These are phyloP conservation scores for Zophobas morio DNA, from an alignment of 1,140 invertebrate species.

Conservation along the genomic window DNA sequence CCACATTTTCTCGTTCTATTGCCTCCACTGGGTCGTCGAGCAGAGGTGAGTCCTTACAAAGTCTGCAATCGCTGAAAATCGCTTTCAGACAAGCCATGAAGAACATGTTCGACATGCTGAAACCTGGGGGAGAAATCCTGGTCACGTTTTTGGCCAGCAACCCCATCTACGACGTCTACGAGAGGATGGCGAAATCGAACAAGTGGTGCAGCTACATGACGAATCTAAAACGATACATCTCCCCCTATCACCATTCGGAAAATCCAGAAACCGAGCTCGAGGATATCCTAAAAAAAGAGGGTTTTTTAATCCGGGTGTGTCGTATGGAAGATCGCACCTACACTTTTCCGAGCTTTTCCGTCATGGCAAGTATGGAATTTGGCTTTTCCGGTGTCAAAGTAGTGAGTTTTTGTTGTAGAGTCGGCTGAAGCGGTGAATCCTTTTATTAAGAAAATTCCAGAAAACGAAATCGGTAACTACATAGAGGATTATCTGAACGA, in stretches of 20 bases:
- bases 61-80: neutral
- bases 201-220: constrained; percentile 79
- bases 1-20: neutral
- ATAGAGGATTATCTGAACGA: constrained; percentile 69
- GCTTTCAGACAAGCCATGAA: constrained; percentile 73
- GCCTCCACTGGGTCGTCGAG: neutral
- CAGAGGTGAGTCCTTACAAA: constrained; percentile 68
- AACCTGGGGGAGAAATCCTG: constrained; percentile 78
- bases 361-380: constrained; percentile 70
- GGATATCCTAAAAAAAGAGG: constrained; percentile 74
- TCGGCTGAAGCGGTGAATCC: constrained; percentile 82
- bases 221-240: constrained; percentile 76
- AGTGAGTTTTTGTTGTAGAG: constrained; percentile 70
- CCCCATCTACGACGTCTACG: constrained; percentile 80
- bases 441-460: constrained; percentile 78
- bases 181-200: constrained; percentile 71
- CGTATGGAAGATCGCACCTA: constrained; percentile 75
- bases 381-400: neutral
- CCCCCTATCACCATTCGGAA: constrained; percentile 75
- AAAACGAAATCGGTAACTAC: constrained; percentile 75
- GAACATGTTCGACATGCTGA: constrained; percentile 78
- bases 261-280: constrained; percentile 76
- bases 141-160: constrained; percentile 80
- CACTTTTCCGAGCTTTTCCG: constrained; percentile 74
- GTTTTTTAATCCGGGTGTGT: constrained; percentile 79